These are phyloP conservation scores for Tubulanus polymorphus DNA, from an alignment of 2,888 invertebrate genomes.

Conservation along the genomic window DNA sequence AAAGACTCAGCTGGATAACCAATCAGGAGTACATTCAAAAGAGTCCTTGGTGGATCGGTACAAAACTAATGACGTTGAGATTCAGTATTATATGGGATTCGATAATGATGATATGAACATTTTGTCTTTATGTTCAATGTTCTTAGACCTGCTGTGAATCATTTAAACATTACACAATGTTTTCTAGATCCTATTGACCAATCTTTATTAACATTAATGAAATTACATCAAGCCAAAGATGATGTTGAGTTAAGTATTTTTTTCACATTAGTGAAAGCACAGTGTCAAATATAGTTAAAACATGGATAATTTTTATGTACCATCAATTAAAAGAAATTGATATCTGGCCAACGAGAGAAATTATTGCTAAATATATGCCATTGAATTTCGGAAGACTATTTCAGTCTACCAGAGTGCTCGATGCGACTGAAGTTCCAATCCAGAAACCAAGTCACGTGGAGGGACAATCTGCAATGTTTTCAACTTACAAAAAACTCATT, in stretches of 20 bases:
- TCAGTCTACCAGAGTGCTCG: neutral
- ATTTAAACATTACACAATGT: conserved; percentile 4
- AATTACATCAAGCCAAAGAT: conserved; percentile 20
- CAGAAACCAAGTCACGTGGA: neutral
- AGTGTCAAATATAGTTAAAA: neutral
- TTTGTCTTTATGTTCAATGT: conserved; percentile 15
- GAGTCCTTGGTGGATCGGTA: too few relatives aligned
- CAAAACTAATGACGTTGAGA: too few relatives aligned
- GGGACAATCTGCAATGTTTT: neutral
- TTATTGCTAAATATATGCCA: neutral
- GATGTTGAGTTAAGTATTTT: conserved; percentile 17
- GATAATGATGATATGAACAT: too few relatives aligned
- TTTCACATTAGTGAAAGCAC: neutral
- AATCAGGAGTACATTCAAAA: too few relatives aligned
- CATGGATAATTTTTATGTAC: conserved; percentile 1
- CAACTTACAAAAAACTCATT: conserved; percentile 1
- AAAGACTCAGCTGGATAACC: too few relatives aligned
- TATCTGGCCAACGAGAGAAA: neutral
- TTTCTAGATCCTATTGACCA: neutral
- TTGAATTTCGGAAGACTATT: neutral
- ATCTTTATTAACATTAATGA: conserved; percentile 5
- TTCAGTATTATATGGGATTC: too few relatives aligned
- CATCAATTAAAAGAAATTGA: neutral
- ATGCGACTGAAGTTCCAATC: conserved; percentile 1
- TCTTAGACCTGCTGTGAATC: conserved; percentile 11